Percentiles rank a stretch among this genome's conserved stretches.
phyloP scores from a whole-genome alignment of 1,140 invertebrate genomes.

The Teleopsis dalmanni region DNA sequence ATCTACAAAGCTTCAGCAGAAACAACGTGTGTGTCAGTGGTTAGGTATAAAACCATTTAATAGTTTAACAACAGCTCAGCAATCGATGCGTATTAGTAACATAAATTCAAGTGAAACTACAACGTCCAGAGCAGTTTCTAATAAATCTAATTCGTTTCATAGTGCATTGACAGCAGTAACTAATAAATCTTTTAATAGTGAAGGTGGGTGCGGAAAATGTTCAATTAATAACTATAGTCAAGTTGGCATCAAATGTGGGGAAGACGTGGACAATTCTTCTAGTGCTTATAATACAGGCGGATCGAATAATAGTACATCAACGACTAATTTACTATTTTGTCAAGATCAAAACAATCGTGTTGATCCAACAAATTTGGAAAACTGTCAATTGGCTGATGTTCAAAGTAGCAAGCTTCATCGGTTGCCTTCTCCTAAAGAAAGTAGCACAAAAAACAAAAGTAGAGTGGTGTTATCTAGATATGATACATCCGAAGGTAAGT shows the following conservation, averaged over 20 bases:
- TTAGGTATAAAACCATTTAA: slow-evolving; percentile 17
- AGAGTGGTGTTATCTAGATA: too few species aligned
- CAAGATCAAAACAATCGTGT: too few species aligned
- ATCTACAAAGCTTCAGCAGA: slow-evolving; percentile 30
- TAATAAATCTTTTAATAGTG: slow-evolving; percentile 24
- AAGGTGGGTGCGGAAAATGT: slow-evolving; percentile 15
- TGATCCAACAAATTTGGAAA: too few species aligned
- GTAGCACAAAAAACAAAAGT: too few species aligned
- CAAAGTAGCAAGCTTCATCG: too few species aligned
- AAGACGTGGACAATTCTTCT: slow-evolving; percentile 58
- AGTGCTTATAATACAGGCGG: slow-evolving; percentile 74
- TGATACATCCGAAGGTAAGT: too few species aligned
- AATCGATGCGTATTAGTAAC: background rate
- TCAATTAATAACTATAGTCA: background rate
- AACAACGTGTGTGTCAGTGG: slow-evolving; percentile 36
- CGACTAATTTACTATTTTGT: slow-evolving; percentile 52
- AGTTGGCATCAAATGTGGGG: slow-evolving; percentile 23
- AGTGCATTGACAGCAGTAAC: slow-evolving; percentile 24
- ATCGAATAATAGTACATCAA: slow-evolving; percentile 61
- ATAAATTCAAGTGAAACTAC: too few species aligned
- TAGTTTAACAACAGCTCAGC: background rate
- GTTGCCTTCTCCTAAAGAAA: too few species aligned
- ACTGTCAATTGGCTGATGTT: too few species aligned
- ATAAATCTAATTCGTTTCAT: slow-evolving; percentile 18
- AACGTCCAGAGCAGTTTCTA: too few species aligned